A percentile compares a stretch with the other conserved stretches of the same genome.
These are phyloP conservation scores for Ormyrus nitidulus DNA, from an alignment of 2,888 invertebrate genomes.

Conservation along the genomic window DNA sequence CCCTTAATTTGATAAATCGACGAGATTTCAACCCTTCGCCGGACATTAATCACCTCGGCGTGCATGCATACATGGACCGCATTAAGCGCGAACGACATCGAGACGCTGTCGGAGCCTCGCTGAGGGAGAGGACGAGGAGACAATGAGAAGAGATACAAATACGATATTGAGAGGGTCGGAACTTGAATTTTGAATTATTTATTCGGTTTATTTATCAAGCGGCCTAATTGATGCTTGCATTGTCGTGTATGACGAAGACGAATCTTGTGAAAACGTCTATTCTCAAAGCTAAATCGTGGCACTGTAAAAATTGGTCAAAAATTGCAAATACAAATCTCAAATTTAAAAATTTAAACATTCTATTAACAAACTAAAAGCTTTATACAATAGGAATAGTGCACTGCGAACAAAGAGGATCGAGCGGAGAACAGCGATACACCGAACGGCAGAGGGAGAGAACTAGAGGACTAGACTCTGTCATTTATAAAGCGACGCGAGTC, in stretches of 20 bases:
- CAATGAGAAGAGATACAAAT: constrained; percentile 38
- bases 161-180: constrained; percentile 7
- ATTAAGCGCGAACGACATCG: constrained; percentile 62
- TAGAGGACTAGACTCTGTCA: constrained; percentile 32
- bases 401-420: constrained; percentile 32
- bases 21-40: constrained; percentile 68
- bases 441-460: background rate
- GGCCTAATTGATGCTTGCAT: background rate
- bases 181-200: constrained; percentile 8
- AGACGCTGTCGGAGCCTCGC: background rate
- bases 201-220: background rate
- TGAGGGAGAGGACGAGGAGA: constrained; percentile 38
- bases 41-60: constrained; percentile 72
- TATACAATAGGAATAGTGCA: background rate
- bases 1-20: constrained; percentile 76
- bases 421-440: constrained; percentile 38
- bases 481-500: constrained; percentile 64
- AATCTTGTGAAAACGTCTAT: background rate
- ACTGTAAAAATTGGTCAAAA: no score
- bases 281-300: no score
- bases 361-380: background rate
- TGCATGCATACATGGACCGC: constrained; percentile 74
- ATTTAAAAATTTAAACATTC: no score
- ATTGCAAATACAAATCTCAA: no score
- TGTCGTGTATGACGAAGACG: no score